These are phyloP conservation scores for Hirundichthys speculiger DNA, from an alignment of 2,113 vertebrate species.

Conservation along the genomic window DNA sequence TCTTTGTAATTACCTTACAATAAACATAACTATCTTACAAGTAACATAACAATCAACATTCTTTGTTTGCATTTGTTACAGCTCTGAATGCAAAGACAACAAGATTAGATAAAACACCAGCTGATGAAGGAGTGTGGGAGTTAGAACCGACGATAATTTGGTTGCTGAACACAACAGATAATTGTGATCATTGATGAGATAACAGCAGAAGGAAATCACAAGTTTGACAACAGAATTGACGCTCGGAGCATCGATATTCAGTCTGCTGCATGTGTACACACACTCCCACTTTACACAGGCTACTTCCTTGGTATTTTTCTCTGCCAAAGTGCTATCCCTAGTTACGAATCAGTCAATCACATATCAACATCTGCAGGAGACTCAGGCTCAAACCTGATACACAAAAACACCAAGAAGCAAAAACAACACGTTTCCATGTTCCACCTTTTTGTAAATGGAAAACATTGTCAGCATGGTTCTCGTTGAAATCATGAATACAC, in stretches of 20 bases:
- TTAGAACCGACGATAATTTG: slow-evolving; percentile 38
- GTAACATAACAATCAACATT: too few species aligned
- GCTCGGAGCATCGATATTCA: neutral
- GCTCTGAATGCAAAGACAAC: neutral
- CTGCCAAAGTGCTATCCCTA: slow-evolving; percentile 1
- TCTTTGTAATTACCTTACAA: neutral
- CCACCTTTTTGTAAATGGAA: slow-evolving; percentile 32
- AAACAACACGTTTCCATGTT: neutral
- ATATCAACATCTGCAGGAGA: slow-evolving; percentile 16
- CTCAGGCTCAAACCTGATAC: slow-evolving; percentile 6
- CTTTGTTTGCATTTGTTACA: slow-evolving; percentile 2
- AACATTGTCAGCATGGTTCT: slow-evolving; percentile 37
- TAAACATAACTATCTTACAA: neutral
- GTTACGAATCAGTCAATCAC: slow-evolving; percentile 36
- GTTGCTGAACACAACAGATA: slow-evolving; percentile 39
- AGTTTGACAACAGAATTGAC: slow-evolving; percentile 23
- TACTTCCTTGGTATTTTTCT: neutral
- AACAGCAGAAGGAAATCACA: slow-evolving; percentile 17
- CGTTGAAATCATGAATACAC: slow-evolving; percentile 31
- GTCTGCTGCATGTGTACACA: neutral
- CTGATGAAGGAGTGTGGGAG: slow-evolving; percentile 20
- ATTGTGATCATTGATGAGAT: slow-evolving; percentile 45
- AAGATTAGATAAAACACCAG: slow-evolving; percentile 10
- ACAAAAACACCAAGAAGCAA: slow-evolving; percentile 1
- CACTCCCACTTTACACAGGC: neutral